A percentile compares a stretch with the other conserved stretches of the same genome.
phyloP scores from a whole-genome alignment of 2,888 invertebrate species.

The Himalopsyche kuldschensis region DNA sequence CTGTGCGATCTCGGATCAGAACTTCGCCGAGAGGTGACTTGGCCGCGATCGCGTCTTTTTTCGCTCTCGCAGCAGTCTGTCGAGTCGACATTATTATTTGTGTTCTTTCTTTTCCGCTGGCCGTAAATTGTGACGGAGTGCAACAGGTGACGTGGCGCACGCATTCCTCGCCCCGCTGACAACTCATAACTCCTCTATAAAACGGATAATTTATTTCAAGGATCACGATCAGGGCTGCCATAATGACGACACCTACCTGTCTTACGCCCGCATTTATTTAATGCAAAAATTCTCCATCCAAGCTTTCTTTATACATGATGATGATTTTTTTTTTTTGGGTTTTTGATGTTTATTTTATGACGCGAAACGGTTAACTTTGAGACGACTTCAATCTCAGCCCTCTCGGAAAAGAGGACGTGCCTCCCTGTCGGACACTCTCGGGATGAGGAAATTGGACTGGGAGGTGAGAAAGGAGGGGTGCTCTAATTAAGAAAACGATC shows the following conservation, averaged over 20 bases:
- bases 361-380: no score
- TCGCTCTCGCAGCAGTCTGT: not conserved
- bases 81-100: not conserved
- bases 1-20: not conserved
- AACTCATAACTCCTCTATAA: slow-evolving; percentile 37
- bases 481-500: no score
- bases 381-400: no score
- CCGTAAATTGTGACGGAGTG: slow-evolving; percentile 30
- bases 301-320: no score
- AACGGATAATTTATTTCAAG: slow-evolving; percentile 34
- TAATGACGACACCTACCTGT: not conserved
- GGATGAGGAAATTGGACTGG: no score
- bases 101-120: not conserved
- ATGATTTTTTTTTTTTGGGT: no score
- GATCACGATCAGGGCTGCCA: slow-evolving; percentile 19
- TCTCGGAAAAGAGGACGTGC: no score
- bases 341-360: no score
- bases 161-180: slow-evolving; percentile 26
- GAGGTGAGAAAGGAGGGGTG: no score
- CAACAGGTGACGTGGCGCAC: slow-evolving; percentile 33
- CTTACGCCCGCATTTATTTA: not conserved
- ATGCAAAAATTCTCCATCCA: no score
- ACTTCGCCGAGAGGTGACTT: not conserved
- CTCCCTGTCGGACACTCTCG: no score
- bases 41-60: not conserved